These are phyloP conservation scores for Tiliacea aurago DNA, from an alignment of 2,888 invertebrate genomes.

Conservation along the genomic window DNA sequence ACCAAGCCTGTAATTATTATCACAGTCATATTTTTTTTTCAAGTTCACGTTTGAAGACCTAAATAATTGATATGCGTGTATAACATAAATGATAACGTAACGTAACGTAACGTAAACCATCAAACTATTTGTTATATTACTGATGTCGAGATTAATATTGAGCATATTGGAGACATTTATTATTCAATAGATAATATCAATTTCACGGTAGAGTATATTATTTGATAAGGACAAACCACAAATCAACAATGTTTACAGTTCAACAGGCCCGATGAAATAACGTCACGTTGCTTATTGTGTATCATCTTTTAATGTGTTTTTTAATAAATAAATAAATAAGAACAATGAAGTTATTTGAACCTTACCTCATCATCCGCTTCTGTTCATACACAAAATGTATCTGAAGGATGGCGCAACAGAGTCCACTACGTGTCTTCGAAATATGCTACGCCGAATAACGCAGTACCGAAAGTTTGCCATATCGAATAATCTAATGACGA, in stretches of 20 bases:
- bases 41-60: not conserved
- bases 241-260: slow-evolving; percentile 25
- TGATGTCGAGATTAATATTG: not conserved
- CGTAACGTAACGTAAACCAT: not conserved
- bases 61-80: not conserved
- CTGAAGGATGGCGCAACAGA: not conserved
- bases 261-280: slow-evolving; percentile 23
- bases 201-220: not conserved
- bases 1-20: not conserved
- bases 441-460: no score
- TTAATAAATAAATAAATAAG: not conserved
- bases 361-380: not conserved
- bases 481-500: no score
- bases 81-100: no score
- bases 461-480: no score
- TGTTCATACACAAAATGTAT: not conserved
- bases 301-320: not conserved
- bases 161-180: slow-evolving; percentile 8
- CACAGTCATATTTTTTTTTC: not conserved
- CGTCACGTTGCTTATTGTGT: not conserved
- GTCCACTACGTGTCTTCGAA: no score
- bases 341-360: not conserved
- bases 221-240: slow-evolving; percentile 5
- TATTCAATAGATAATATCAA: slow-evolving; percentile 21
- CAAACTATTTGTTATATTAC: not conserved